Evolutionary conservation across 2,888 invertebrate genomes (phyloP).

Genomic region (Eupithecia subumbrata): DNA sequence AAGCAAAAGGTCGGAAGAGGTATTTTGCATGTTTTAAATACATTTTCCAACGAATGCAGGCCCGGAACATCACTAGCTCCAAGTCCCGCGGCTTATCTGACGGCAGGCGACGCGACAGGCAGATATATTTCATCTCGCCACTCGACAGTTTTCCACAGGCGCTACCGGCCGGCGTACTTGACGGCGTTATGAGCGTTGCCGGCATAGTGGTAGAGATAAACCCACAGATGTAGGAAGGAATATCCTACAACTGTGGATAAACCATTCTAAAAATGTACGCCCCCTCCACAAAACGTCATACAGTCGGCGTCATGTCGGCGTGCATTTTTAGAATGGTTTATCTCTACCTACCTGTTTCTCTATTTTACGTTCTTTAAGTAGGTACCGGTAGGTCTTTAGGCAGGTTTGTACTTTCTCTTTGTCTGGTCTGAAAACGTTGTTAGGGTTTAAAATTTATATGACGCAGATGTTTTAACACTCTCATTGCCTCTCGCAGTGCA

Average conservation of each 20-base stretch:
- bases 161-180: constrained; percentile 4
- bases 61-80: constrained; percentile 39
- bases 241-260: too few relatives aligned
- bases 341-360: neutral
- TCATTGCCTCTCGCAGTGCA: too few relatives aligned
- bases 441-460: too few relatives aligned
- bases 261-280: too few relatives aligned
- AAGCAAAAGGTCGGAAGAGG: neutral
- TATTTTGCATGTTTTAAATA: too few relatives aligned
- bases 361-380: neutral
- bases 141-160: constrained; percentile 51
- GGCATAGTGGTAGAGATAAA: neutral
- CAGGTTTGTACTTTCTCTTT: neutral
- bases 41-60: constrained; percentile 5
- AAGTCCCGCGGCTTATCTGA: constrained; percentile 59
- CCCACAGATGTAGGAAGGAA: too few relatives aligned
- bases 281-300: too few relatives aligned
- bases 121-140: constrained; percentile 72
- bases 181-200: neutral
- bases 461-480: too few relatives aligned
- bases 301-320: too few relatives aligned
- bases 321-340: too few relatives aligned
- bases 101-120: constrained; percentile 23
- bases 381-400: neutral
- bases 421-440: neutral